Conservation (phyloP, 2,888 invertebrate species). For the Drosophila nr. perissopoda region DNA sequence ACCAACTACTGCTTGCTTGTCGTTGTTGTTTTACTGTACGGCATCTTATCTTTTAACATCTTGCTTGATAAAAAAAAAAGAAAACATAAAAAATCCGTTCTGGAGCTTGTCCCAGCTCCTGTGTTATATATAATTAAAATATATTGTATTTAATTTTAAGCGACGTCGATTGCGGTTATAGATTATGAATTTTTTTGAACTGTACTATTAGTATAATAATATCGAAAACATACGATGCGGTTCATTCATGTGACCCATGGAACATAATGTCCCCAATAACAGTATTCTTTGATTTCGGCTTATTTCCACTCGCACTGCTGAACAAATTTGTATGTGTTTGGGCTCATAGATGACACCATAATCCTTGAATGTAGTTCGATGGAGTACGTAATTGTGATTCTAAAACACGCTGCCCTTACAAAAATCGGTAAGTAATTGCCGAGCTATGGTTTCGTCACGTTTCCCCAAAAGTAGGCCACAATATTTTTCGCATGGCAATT, state of each 20-base stretch:
- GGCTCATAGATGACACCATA: neutral
- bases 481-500: neutral
- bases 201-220: neutral
- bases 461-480: neutral
- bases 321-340: neutral
- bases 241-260: neutral
- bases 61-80: constrained; percentile 56
- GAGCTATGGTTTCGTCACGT: neutral
- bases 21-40: constrained; percentile 36
- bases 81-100: constrained; percentile 9
- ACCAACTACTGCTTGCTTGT: constrained; percentile 65
- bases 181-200: constrained; percentile 27
- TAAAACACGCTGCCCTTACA: neutral
- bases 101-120: constrained; percentile 16
- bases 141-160: constrained; percentile 53
- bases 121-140: constrained; percentile 23
- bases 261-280: neutral
- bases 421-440: neutral
- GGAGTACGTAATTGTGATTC: neutral
- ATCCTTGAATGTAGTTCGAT: neutral
- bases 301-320: neutral
- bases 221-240: neutral
- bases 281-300: neutral
- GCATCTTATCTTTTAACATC: constrained; percentile 44
- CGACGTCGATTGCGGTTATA: constrained; percentile 43